These are phyloP conservation scores for Deroptyus accipitrinus DNA, from an alignment of 2,113 vertebrate species.

Conservation along the genomic window DNA sequence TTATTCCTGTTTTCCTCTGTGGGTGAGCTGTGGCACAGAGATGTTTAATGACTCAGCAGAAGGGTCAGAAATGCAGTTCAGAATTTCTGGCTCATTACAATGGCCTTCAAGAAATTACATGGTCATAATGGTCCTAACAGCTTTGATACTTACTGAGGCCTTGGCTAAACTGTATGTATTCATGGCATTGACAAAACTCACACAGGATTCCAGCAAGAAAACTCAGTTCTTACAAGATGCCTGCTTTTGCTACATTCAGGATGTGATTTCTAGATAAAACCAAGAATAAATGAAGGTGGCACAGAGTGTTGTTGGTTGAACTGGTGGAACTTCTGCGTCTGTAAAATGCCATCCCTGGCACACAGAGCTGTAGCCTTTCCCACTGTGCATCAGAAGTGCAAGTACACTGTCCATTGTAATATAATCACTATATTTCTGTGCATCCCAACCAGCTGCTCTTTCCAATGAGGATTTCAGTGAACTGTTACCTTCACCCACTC, in stretches of 20 bases:
- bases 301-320: neutral
- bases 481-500: neutral
- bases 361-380: neutral
- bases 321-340: neutral
- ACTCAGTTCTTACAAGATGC: neutral
- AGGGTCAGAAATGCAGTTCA: neutral
- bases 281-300: neutral
- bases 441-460: neutral
- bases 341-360: neutral
- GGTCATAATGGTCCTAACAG: neutral
- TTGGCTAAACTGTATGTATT: neutral
- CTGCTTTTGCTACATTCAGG: neutral
- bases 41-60: slow-evolving; percentile 47
- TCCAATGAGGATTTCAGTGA: neutral
- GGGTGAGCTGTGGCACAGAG: neutral
- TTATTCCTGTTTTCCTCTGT: neutral
- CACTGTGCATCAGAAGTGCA: neutral
- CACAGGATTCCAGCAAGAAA: neutral
- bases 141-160: neutral
- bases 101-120: neutral
- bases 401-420: neutral
- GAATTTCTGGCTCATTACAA: neutral
- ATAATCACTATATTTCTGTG: neutral
- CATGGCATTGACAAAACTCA: neutral
- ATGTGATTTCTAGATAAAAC: neutral